Conservation (phyloP, 2,113 vertebrate species). For the Lagopus leucura region DNA sequence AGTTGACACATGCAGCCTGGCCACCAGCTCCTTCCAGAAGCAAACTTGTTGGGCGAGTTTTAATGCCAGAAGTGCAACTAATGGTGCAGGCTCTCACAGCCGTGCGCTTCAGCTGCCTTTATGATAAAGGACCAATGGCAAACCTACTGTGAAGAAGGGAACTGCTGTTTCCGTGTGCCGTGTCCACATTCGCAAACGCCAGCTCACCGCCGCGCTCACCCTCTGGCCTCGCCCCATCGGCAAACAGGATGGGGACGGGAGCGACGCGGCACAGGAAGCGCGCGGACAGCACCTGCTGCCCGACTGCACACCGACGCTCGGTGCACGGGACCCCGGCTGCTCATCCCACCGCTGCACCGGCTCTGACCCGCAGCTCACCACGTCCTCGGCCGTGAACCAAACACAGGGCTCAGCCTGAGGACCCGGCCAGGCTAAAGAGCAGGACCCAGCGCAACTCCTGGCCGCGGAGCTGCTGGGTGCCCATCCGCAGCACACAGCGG, state of each 20-base stretch:
- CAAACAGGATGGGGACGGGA: conserved; percentile 67
- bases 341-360: neutral
- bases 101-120: neutral
- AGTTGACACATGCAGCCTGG: neutral
- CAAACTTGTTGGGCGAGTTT: conserved; percentile 40
- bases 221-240: conserved; percentile 48
- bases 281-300: neutral
- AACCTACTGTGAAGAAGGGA: neutral
- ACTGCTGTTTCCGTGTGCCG: neutral
- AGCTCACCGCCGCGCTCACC: neutral
- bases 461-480: rapidly evolving
- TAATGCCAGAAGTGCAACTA: conserved; percentile 2
- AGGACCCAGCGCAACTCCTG: neutral
- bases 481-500: neutral
- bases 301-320: neutral
- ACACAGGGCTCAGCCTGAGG: neutral
- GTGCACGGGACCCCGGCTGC: neutral
- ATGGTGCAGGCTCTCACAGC: neutral
- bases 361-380: neutral
- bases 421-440: neutral
- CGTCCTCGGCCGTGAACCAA: neutral
- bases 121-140: no score
- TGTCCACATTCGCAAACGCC: neutral
- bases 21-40: neutral
- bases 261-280: neutral